phyloP scores from a whole-genome alignment of 2,113 vertebrate genomes.

The Acanthochromis polyacanthus region DNA sequence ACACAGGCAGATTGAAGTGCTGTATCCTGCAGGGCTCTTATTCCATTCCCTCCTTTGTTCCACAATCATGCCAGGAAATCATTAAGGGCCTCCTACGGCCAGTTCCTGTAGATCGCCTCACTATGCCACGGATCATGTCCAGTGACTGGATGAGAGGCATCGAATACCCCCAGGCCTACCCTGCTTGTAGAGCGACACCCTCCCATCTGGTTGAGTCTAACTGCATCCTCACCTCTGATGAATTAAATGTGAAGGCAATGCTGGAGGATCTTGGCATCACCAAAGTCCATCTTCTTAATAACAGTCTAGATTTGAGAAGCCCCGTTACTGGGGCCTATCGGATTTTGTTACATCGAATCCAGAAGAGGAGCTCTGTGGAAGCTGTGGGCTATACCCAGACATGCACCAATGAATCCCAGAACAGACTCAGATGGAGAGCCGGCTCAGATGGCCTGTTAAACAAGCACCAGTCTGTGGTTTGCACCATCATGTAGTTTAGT shows the following conservation, averaged over 20 bases:
- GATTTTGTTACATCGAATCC: constrained; percentile 80
- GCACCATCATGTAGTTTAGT: constrained; percentile 70
- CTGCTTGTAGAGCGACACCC: constrained; percentile 51
- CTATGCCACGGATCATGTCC: constrained; percentile 63
- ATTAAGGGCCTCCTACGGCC: constrained; percentile 78
- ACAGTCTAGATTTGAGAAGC: constrained; percentile 65
- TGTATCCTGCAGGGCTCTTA: constrained; percentile 82
- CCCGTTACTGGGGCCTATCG: constrained; percentile 79
- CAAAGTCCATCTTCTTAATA: constrained; percentile 73
- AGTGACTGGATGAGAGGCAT: constrained; percentile 78
- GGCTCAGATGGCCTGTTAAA: constrained; percentile 36
- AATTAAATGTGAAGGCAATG: constrained; percentile 69
- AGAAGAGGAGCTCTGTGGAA: constrained; percentile 71
- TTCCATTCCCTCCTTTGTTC: constrained; percentile 73
- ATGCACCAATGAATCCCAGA: constrained; percentile 32
- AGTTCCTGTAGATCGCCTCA: constrained; percentile 71
- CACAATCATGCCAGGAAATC: constrained; percentile 69
- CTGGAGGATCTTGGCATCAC: constrained; percentile 79
- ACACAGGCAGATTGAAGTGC: constrained; percentile 65
- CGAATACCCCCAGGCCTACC: constrained; percentile 67
- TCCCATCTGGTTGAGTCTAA: constrained; percentile 63
- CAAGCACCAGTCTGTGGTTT: constrained; percentile 69
- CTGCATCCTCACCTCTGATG: constrained; percentile 63
- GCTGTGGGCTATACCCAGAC: constrained; percentile 48
- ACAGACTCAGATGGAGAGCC: constrained; percentile 44